These are phyloP conservation scores for Spodoptera exigua DNA, from an alignment of 2,888 invertebrate genomes.

Conservation along the genomic window DNA sequence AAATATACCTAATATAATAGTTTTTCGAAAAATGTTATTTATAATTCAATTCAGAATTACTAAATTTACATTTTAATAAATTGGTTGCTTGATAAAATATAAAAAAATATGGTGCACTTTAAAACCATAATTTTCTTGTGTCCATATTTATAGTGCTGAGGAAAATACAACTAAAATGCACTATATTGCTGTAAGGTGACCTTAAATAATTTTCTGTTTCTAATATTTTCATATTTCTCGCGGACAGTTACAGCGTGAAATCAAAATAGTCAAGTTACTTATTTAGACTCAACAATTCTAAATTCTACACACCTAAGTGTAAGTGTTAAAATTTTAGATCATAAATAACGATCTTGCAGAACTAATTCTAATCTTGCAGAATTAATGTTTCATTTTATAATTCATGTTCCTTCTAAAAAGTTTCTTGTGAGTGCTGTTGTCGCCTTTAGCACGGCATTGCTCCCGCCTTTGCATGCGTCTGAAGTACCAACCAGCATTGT, in stretches of 20 bases:
- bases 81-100: constrained; percentile 7
- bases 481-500: constrained; percentile 85
- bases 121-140: constrained; percentile 13
- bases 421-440: constrained; percentile 78
- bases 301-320: constrained; percentile 19
- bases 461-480: constrained; percentile 84
- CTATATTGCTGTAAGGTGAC: constrained; percentile 15
- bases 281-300: constrained; percentile 10
- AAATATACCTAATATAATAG: no score
- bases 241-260: constrained; percentile 33
- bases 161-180: not conserved
- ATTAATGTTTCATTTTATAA: constrained; percentile 78
- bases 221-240: no score
- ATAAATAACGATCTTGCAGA: constrained; percentile 26
- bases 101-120: constrained; percentile 31
- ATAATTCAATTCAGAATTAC: no score
- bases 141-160: constrained; percentile 5
- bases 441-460: constrained; percentile 79
- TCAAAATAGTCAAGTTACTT: not conserved
- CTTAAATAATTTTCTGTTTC: constrained; percentile 3
- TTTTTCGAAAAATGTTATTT: no score
- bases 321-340: constrained; percentile 29
- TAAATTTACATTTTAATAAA: no score
- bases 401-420: constrained; percentile 76
- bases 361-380: constrained; percentile 16